Evolutionary conservation across 2,797 vertebrate species (phyloP).

Genomic region (Brachymystax lenok): DNA sequence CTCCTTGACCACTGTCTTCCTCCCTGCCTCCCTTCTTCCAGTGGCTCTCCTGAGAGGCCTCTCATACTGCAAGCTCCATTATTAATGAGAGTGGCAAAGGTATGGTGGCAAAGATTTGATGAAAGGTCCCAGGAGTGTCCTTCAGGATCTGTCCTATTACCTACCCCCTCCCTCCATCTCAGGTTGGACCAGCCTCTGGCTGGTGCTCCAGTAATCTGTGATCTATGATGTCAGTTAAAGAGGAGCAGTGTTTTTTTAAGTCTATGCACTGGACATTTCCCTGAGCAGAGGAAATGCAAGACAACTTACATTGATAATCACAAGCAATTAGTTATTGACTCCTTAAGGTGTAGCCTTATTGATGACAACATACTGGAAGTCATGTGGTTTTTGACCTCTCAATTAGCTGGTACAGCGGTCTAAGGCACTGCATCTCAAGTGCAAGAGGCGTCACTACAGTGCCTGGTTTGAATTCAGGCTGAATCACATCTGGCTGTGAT

Average conservation of each 20-base stretch:
- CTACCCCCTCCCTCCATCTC: conserved; percentile 10
- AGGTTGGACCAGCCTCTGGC: conserved; percentile 16
- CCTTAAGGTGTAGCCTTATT: not conserved
- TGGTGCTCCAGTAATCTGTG: conserved; percentile 12
- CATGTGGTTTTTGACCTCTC: conserved; percentile 3
- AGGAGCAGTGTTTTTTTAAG: conserved; percentile 11
- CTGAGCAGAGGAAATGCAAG: conserved; percentile 10
- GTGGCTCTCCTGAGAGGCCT: conserved; percentile 47
- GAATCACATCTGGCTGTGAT: no score
- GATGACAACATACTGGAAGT: not conserved
- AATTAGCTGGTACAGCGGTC: not conserved
- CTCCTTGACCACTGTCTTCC: conserved; percentile 44
- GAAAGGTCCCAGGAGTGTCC: conserved; percentile 57
- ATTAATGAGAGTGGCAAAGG: conserved; percentile 64
- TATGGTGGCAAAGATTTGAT: conserved; percentile 53
- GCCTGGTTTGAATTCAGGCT: no score
- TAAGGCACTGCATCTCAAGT: no score
- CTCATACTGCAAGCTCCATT: conserved; percentile 59
- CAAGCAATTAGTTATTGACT: not conserved
- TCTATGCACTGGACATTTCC: conserved; percentile 1
- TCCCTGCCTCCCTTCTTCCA: conserved; percentile 25
- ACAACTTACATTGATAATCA: not conserved
- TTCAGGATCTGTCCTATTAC: conserved; percentile 48
- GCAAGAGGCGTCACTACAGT: no score
- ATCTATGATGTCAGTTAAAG: conserved; percentile 16